Evolutionary conservation across 2,113 vertebrate species (phyloP), one percentile per base, ranked within the genome.

Genomic region (Natator depressus): DNA sequence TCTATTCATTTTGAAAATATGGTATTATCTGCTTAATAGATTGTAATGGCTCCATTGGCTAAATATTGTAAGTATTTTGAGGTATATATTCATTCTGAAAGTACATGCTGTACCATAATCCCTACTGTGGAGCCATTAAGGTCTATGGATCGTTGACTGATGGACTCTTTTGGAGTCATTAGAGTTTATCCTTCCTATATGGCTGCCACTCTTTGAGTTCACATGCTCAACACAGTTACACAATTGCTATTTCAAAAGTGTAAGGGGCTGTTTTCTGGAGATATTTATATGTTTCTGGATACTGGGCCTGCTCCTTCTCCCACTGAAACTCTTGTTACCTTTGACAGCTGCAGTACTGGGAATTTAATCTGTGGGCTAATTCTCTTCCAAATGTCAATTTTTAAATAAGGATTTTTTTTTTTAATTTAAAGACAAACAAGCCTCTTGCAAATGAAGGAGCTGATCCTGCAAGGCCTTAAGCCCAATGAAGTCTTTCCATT

Each of bases 11-110:
- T 95, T 96, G 80, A 91, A 93, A 96, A 95, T 97, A 97, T 95
- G 95, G 97, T 91, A 90, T 82, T 88, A 95, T 97, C 96, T 96
- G 97, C 96, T 96, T 97, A 96, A 96, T 91, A 93, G 97, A 95
- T 98, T 95, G 94, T 53, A 91, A 89, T 89, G 93, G 96, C 89
- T 93, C 80, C 81, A 42, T 91, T 83, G 91, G 94, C 89, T 86
- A n/a, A 97, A 87, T 97, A 95, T 89, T 69, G 78, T 80, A 97
- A 94, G 88, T 93, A 93, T 87, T 97, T 97, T 72, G 90, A 94
- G 88, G 95, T 50, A 79, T 4, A 55, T 90, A 91, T 62, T 96
- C 97, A 92, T 87, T 93, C 42, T 91, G 95, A 95, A 93, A 97
- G 95, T 83, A 96, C 95, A 8, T 84, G 94, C 83, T 96, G 89